A percentile compares a stretch with the other conserved stretches of the same genome.
Evolutionary conservation across 1,140 invertebrate genomes (phyloP).

Genomic region (Scylla paramamosain): DNA sequence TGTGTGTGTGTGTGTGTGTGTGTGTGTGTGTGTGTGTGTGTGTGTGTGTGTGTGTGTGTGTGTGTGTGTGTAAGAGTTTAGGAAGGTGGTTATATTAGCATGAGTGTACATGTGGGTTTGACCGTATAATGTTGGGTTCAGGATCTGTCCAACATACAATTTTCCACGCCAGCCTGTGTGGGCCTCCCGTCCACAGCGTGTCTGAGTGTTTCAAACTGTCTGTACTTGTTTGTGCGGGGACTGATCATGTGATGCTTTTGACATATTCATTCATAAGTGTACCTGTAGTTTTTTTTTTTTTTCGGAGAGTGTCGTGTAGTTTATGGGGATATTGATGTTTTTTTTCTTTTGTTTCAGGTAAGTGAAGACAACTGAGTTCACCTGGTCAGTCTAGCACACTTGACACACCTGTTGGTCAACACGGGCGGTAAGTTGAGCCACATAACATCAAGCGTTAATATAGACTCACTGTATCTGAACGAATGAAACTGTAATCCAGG

Average conservation of each 20-base stretch:
- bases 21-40: constrained; percentile 3
- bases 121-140: not conserved
- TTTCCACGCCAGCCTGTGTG: not conserved
- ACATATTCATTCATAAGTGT: not conserved
- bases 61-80: not conserved
- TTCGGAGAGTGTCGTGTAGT: no score
- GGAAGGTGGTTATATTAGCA: not conserved
- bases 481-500: not conserved
- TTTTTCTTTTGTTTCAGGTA: not conserved
- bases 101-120: not conserved
- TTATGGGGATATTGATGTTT: not conserved
- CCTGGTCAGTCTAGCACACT: not conserved
- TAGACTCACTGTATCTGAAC: not conserved
- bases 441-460: not conserved
- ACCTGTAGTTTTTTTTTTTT: not conserved
- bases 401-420: not conserved
- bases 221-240: not conserved
- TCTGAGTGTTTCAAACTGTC: not conserved
- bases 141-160: constrained; percentile 22
- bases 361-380: not conserved
- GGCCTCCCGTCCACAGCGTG: not conserved
- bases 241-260: not conserved
- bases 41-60: not conserved
- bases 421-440: not conserved
- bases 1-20: constrained; percentile 14